These are phyloP conservation scores for Asarcornis scutulata DNA, from an alignment of 2,113 vertebrate species.

Conservation along the genomic window DNA sequence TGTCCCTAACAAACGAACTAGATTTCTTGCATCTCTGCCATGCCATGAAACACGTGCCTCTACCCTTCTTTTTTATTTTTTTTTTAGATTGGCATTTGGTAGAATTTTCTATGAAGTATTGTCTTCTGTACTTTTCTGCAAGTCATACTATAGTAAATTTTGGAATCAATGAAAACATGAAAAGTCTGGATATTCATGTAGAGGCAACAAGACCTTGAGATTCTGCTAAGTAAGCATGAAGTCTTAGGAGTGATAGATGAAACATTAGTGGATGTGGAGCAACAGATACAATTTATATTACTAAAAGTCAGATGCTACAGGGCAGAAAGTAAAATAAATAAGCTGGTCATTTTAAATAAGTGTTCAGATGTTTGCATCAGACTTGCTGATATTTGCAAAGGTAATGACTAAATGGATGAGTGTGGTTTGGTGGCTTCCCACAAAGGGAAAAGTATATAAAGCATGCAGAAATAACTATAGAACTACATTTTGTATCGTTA, in stretches of 20 bases:
- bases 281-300: background rate
- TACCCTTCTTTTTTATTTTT: background rate
- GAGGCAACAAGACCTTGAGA: background rate
- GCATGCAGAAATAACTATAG: background rate
- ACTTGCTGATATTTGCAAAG: background rate
- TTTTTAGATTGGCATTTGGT: background rate
- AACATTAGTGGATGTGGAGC: rapidly evolving
- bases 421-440: background rate
- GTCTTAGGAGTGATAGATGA: background rate
- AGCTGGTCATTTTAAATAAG: background rate
- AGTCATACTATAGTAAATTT: background rate
- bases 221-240: background rate
- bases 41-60: background rate
- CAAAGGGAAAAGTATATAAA: background rate
- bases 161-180: background rate
- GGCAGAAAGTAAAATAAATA: background rate
- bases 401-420: background rate
- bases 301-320: background rate
- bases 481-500: background rate
- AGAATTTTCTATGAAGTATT: background rate
- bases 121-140: background rate
- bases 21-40: background rate
- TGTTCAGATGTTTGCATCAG: background rate
- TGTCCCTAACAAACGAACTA: background rate
- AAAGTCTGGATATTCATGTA: background rate